Evolutionary conservation across 2,888 invertebrate genomes (phyloP).

Genomic region (Agriopis aurantiaria): DNA sequence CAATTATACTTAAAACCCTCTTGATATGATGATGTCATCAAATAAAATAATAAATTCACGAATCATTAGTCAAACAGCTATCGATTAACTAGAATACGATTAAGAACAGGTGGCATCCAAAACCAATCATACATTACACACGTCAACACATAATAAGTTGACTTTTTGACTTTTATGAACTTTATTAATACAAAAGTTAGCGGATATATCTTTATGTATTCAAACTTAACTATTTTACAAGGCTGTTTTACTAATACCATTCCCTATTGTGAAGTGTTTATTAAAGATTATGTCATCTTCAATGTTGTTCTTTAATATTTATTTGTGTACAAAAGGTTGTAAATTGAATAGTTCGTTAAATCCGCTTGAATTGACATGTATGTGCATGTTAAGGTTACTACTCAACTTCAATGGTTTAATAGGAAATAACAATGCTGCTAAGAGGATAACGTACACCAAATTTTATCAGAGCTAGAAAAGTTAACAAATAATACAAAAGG

Average conservation of each 20-base stretch:
- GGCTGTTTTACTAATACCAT: slow-evolving; percentile 24
- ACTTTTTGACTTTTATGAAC: slow-evolving; percentile 38
- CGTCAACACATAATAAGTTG: slow-evolving; percentile 40
- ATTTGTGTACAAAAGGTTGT: slow-evolving; percentile 22
- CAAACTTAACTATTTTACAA: slow-evolving; percentile 16
- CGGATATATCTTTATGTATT: slow-evolving; percentile 2
- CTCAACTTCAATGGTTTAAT: not conserved
- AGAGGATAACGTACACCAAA: not conserved
- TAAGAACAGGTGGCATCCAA: slow-evolving; percentile 39
- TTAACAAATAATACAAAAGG: not conserved
- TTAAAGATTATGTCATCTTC: slow-evolving; percentile 31
- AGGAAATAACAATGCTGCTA: not conserved
- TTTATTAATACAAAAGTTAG: slow-evolving; percentile 8
- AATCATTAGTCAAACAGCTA: slow-evolving; percentile 47
- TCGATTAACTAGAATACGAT: slow-evolving; percentile 43
- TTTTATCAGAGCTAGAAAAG: not conserved
- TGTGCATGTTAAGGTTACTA: slow-evolving; percentile 14
- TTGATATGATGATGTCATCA: slow-evolving; percentile 53
- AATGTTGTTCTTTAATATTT: slow-evolving; percentile 23
- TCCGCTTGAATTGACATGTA: slow-evolving; percentile 13
- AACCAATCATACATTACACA: slow-evolving; percentile 34
- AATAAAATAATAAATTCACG: slow-evolving; percentile 44
- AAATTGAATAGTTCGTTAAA: slow-evolving; percentile 31
- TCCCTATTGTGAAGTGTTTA: slow-evolving; percentile 33
- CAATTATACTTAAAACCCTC: slow-evolving; percentile 3